Evolutionary conservation across 2,113 vertebrate genomes (phyloP).

Genomic region (Talpa occidentalis): DNA sequence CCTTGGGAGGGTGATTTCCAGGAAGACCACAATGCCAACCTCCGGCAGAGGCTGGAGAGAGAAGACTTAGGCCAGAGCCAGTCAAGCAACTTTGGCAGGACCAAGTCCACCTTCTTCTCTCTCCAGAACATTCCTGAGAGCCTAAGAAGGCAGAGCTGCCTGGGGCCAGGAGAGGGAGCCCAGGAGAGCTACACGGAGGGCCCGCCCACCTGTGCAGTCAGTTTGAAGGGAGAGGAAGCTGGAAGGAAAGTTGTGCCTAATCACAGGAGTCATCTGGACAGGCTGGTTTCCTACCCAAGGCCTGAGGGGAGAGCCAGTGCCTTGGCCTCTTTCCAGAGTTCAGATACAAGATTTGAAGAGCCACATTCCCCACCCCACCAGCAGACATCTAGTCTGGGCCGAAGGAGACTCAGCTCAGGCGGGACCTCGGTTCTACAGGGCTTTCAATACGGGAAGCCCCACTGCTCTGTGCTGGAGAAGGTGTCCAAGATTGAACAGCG

Average conservation of each 20-base stretch:
- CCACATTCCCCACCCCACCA: constrained; percentile 85
- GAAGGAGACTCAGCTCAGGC: constrained; percentile 80
- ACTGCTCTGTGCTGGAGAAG: constrained; percentile 94
- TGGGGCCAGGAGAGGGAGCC: constrained; percentile 59
- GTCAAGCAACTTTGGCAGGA: constrained; percentile 75
- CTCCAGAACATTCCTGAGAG: constrained; percentile 85
- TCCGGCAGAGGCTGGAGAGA: constrained; percentile 53
- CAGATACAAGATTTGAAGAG: constrained; percentile 85
- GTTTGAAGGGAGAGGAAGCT: constrained; percentile 75
- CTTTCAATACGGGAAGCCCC: constrained; percentile 74
- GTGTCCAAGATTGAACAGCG: constrained; percentile 93
- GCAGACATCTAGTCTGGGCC: constrained; percentile 73
- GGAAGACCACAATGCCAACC: constrained; percentile 75
- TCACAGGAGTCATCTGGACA: constrained; percentile 66
- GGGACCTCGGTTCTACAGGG: constrained; percentile 68
- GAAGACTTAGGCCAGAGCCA: constrained; percentile 67
- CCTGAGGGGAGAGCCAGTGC: constrained; percentile 77
- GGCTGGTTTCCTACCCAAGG: constrained; percentile 58
- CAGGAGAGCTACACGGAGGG: constrained; percentile 70
- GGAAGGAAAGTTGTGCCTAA: constrained; percentile 62
- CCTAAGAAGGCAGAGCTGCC: constrained; percentile 76
- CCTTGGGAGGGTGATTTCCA: constrained; percentile 70
- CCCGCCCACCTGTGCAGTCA: constrained; percentile 50
- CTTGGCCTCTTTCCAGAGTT: background rate
- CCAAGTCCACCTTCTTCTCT: constrained; percentile 80